phyloP scores from a whole-genome alignment of 2,797 vertebrate genomes.

The Vipera ursinii region DNA sequence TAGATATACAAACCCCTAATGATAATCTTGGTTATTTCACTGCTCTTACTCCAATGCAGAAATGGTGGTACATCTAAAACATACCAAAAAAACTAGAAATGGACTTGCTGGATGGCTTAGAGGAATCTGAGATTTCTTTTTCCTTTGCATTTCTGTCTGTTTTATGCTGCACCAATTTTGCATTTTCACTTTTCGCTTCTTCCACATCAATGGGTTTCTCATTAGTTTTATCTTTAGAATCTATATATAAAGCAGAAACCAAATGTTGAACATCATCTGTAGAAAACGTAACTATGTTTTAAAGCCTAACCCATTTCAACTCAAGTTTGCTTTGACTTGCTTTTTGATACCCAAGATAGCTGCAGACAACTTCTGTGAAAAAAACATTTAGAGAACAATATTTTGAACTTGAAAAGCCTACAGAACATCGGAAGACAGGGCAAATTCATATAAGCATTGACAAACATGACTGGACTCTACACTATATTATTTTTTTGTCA shows the following conservation, averaged over 20 bases:
- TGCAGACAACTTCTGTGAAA: background rate
- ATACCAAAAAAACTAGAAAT: slow-evolving; percentile 88
- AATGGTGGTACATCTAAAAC: slow-evolving; percentile 16
- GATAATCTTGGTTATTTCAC: background rate
- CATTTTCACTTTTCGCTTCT: background rate
- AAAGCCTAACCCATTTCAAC: background rate
- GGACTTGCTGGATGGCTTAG: slow-evolving; percentile 60
- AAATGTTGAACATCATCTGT: background rate
- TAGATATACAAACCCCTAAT: too few relatives aligned
- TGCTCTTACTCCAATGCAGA: background rate
- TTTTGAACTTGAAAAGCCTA: background rate
- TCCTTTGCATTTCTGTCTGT: background rate
- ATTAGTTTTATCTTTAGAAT: slow-evolving; percentile 7
- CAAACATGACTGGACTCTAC: background rate
- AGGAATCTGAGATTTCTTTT: slow-evolving; percentile 34
- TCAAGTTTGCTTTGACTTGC: background rate
- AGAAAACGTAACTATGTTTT: background rate
- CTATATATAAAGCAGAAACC: slow-evolving; percentile 19
- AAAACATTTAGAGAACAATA: background rate
- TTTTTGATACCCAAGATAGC: background rate
- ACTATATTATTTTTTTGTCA: background rate
- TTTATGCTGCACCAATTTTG: background rate
- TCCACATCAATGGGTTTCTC: slow-evolving; percentile 14
- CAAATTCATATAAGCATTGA: background rate
- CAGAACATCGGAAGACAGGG: background rate